A percentile compares a stretch with the other conserved stretches of the same genome.
Evolutionary conservation across 2,888 invertebrate species (phyloP).

Genomic region (Epsilonema sp.): DNA sequence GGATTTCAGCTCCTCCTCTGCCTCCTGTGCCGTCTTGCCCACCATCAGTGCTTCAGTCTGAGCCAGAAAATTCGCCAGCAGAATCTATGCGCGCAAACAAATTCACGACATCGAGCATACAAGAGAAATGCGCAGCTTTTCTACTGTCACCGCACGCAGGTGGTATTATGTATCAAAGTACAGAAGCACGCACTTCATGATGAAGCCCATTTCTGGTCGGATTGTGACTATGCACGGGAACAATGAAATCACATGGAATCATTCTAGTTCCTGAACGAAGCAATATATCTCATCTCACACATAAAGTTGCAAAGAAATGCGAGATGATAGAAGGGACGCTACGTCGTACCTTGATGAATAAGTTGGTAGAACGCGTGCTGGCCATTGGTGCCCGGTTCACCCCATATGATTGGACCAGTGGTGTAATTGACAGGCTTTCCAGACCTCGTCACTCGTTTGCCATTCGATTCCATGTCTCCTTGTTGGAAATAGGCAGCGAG

Average conservation of each 20-base stretch:
- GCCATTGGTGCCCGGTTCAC: slow-evolving; percentile 97
- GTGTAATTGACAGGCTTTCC: slow-evolving; percentile 35
- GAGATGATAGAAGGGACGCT: too few species aligned
- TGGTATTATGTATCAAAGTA: background rate
- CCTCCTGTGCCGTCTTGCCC: slow-evolving; percentile 46
- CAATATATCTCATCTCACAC: background rate
- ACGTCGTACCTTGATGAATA: slow-evolving; percentile 67
- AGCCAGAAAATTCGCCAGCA: slow-evolving; percentile 87
- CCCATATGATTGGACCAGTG: slow-evolving; percentile 73
- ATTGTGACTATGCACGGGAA: slow-evolving; percentile 75
- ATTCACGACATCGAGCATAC: background rate
- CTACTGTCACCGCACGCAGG: too few species aligned
- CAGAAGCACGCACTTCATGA: slow-evolving; percentile 47
- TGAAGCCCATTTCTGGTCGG: slow-evolving; percentile 56
- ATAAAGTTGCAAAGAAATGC: too few species aligned
- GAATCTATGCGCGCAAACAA: slow-evolving; percentile 41
- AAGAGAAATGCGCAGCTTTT: too few species aligned
- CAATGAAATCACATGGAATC: slow-evolving; percentile 90
- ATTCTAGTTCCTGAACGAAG: slow-evolving; percentile 43
- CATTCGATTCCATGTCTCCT: slow-evolving; percentile 99
- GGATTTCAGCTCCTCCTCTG: slow-evolving; percentile 55
- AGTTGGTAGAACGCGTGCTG: slow-evolving; percentile 99
- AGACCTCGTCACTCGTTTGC: slow-evolving; percentile 47
- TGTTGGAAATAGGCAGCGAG: slow-evolving; percentile 99
- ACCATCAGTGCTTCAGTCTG: slow-evolving; percentile 96